Conservation (phyloP, 2,888 invertebrate genomes). For the Cephus pulcher region DNA sequence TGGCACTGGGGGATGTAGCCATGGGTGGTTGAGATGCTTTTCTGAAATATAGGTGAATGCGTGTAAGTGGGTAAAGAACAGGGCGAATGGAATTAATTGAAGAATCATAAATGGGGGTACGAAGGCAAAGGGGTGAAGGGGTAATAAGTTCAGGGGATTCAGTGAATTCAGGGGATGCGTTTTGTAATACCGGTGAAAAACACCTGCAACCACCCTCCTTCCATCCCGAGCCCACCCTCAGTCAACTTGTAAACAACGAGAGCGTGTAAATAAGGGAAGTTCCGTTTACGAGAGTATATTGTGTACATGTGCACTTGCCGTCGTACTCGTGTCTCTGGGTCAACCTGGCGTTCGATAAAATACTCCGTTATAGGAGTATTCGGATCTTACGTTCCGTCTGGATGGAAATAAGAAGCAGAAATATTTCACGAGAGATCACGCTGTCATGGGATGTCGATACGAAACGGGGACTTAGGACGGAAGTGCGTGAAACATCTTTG, state of each 20-base stretch:
- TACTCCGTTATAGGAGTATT: slow-evolving; percentile 1
- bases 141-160: background rate
- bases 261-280: slow-evolving; percentile 27
- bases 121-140: background rate
- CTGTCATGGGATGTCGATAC: background rate
- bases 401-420: background rate
- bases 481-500: background rate
- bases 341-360: slow-evolving; percentile 47
- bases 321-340: slow-evolving; percentile 39
- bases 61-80: background rate
- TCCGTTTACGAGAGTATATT: slow-evolving; percentile 25
- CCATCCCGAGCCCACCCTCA: background rate
- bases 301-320: slow-evolving; percentile 26
- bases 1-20: background rate
- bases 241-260: slow-evolving; percentile 19
- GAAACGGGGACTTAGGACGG: background rate
- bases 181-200: background rate
- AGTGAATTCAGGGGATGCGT: background rate
- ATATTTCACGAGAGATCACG: background rate
- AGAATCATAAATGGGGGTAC: background rate
- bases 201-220: background rate
- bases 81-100: background rate
- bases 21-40: background rate
- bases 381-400: background rate
- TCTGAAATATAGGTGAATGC: background rate